Percentiles rank a stretch among this genome's conserved stretches.
phyloP scores from a whole-genome alignment of 1,140 invertebrate genomes.

The Hestina assimilis region DNA sequence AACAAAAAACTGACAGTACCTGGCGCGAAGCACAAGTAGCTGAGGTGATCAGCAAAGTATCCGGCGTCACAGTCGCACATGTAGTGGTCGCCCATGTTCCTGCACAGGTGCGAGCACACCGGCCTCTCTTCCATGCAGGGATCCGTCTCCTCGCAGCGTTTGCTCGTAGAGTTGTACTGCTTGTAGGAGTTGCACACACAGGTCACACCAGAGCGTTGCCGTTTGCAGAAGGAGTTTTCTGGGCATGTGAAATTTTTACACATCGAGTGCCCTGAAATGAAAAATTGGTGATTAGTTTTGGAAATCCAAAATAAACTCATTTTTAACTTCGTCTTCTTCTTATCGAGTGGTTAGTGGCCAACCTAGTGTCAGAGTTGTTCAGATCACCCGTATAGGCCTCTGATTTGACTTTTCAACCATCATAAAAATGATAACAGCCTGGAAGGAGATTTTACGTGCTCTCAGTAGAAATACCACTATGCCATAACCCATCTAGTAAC shows the following conservation, averaged over 20 bases:
- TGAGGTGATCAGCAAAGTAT: conserved; percentile 83
- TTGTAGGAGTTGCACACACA: conserved; percentile 80
- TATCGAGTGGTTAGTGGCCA: too few species aligned
- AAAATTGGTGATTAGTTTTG: background rate
- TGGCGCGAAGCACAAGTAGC: conserved; percentile 84
- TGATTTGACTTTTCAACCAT: too few species aligned
- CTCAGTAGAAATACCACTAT: too few species aligned
- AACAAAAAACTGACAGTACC: conserved; percentile 50
- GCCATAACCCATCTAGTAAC: too few species aligned
- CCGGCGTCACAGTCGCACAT: conserved; percentile 88
- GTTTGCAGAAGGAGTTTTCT: conserved; percentile 58
- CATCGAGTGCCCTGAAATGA: conserved; percentile 45
- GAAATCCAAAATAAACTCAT: too few species aligned
- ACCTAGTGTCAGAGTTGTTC: too few species aligned
- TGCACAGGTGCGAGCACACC: conserved; percentile 90
- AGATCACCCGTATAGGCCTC: too few species aligned
- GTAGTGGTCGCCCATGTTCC: conserved; percentile 87
- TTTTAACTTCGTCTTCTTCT: background rate
- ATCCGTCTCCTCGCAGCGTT: conserved; percentile 66
- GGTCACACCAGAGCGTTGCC: conserved; percentile 57
- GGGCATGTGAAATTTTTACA: conserved; percentile 68
- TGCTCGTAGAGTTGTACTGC: conserved; percentile 43
- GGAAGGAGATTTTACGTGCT: too few species aligned
- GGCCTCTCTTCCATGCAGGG: conserved; percentile 51
- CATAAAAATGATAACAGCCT: too few species aligned